Percentiles rank a stretch among this genome's conserved stretches.
Conservation (phyloP, 1,140 invertebrate genomes). For the Hylyphantes graminicola region DNA sequence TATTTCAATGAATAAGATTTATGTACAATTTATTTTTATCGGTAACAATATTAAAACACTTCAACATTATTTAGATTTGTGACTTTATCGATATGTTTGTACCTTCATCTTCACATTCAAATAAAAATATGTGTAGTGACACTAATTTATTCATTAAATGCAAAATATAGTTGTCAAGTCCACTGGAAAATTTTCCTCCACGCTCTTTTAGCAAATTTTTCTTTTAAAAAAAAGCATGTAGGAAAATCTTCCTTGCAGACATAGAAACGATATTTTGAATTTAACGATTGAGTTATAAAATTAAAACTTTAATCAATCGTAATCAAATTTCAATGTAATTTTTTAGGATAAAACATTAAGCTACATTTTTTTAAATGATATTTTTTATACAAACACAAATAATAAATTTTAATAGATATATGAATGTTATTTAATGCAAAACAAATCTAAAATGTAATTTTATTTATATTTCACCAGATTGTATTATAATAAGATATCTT, state of each 20-base stretch:
- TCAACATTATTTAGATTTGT: constrained; percentile 21
- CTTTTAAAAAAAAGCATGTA: background rate
- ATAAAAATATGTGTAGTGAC: background rate
- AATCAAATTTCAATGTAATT: too few relatives aligned
- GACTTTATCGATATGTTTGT: constrained; percentile 25
- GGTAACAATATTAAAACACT: constrained; percentile 24
- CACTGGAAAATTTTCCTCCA: background rate
- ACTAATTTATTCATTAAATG: background rate
- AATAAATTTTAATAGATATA: too few relatives aligned
- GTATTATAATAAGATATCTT: background rate
- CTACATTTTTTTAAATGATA: too few relatives aligned
- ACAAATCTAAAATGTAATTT: background rate
- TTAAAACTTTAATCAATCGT: too few relatives aligned
- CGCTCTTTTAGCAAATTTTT: background rate
- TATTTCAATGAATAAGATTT: background rate
- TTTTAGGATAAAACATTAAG: too few relatives aligned
- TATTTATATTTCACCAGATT: background rate
- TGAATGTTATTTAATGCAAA: too few relatives aligned
- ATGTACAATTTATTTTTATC: constrained; percentile 16
- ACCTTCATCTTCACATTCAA: background rate
- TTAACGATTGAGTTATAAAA: background rate
- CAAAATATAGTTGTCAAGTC: background rate
- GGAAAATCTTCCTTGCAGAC: background rate
- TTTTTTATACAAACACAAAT: too few relatives aligned
- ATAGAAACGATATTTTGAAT: background rate